Evolutionary conservation across 2,113 vertebrate species (phyloP), one percentile per base, ranked within the genome.

Genomic region (Gambusia affinis): DNA sequence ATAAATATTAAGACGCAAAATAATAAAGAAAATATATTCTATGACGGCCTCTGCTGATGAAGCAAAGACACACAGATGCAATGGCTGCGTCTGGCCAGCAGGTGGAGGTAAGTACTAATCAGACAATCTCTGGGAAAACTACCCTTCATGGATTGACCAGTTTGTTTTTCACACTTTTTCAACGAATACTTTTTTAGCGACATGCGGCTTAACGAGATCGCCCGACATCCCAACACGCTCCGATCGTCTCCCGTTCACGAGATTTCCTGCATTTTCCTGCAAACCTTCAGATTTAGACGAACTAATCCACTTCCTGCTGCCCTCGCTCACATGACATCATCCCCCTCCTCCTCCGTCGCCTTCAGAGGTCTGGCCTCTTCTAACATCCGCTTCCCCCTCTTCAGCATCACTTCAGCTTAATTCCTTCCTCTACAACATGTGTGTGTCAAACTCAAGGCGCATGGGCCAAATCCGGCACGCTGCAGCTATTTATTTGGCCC

Each of bases 1-100:
- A 87, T 89, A 88, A 82, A 88, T 90, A 88, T 94, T 91, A 93
- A 94, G 91, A 94, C 90, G 90, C 88, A 82, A 76, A 83, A 86
- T 75, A 57, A 57, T 57, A 3, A 73, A 67, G 60, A 70, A 64
- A 72, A 75, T 22, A 64, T 42, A 73, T 67, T 72, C 70, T 62
- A 71, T n/a, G 27, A 24, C 30, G 72, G 64, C 78, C 60, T 71
- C 14, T 31, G 28, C 57, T 14, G 51, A 62, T 74, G 22, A 47
- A 60, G 37, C 61, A 42, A 44, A 70, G 39, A 28, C 39, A 42
- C 57, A n/a, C 30, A 27, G 47, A 42, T 12, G 76, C 33, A 57
- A 3, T 71, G 68, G 83, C 87, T 76, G 64, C 28, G 33, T 80
- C 44, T 80, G 78, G 39, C 93, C 93, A 92, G 92, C 81, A 93